These are phyloP conservation scores for Hemiprocne comata DNA, from an alignment of 2,113 vertebrate species.

Conservation along the genomic window DNA sequence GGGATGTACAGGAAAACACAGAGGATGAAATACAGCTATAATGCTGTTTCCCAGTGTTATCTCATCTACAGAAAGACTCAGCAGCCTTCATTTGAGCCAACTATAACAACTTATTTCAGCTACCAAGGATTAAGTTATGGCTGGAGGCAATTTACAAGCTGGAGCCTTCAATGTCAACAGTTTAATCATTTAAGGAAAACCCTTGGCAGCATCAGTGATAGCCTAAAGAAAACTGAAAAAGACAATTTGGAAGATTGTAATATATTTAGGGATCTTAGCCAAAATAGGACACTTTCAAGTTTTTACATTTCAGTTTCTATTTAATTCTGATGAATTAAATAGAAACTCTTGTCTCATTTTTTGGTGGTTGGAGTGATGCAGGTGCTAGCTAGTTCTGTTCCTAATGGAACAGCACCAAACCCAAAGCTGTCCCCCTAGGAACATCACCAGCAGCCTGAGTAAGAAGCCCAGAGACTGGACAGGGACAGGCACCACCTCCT, in stretches of 20 bases:
- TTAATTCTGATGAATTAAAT: background rate
- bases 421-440: background rate
- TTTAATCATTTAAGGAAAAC: background rate
- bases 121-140: conserved; percentile 6
- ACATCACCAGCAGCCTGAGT: background rate
- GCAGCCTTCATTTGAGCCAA: background rate
- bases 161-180: conserved; percentile 14
- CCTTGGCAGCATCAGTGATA: background rate
- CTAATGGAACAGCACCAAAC: background rate
- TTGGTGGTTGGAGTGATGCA: background rate
- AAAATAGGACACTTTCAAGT: background rate
- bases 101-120: background rate
- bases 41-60: background rate
- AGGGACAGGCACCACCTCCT: background rate
- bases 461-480: fast-evolving
- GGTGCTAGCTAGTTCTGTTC: background rate
- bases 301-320: background rate
- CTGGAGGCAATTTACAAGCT: conserved; percentile 19
- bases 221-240: background rate
- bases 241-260: background rate
- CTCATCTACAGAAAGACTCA: background rate
- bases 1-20: background rate
- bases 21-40: background rate
- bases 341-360: background rate
- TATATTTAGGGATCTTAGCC: background rate